Percentiles rank a stretch among this genome's conserved stretches.
Evolutionary conservation across 1,140 invertebrate genomes (phyloP).

Genomic region (Drosophila melanogaster): Release_6_plus_ISO1_MT NT_033779.5:4406501-4407000

Average conservation of each 20-base stretch:
- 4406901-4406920: conserved; percentile 43
- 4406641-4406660: conserved; percentile 79
- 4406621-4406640: conserved; percentile 71
- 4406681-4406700: conserved; percentile 45
- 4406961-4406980: conserved; percentile 79
- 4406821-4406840: conserved; percentile 64
- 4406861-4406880: conserved; percentile 70
- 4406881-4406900: conserved; percentile 28
- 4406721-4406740: conserved; percentile 77
- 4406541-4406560: conserved; percentile 28
- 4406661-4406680: conserved; percentile 75
- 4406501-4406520: conserved; percentile 67
- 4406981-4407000: conserved; percentile 62
- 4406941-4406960: conserved; percentile 56
- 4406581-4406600: conserved; percentile 33
- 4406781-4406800: conserved; percentile 83
- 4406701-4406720: conserved; percentile 43
- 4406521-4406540: conserved; percentile 81
- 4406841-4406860: conserved; percentile 68
- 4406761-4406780: conserved; percentile 74
- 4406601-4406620: conserved; percentile 53
- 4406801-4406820: conserved; percentile 79
- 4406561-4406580: conserved; percentile 63
- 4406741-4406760: conserved; percentile 79
- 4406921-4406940: conserved; percentile 49